Evolutionary conservation across 2,888 invertebrate genomes (phyloP).

Genomic region (Teinopalpus imperialis): DNA sequence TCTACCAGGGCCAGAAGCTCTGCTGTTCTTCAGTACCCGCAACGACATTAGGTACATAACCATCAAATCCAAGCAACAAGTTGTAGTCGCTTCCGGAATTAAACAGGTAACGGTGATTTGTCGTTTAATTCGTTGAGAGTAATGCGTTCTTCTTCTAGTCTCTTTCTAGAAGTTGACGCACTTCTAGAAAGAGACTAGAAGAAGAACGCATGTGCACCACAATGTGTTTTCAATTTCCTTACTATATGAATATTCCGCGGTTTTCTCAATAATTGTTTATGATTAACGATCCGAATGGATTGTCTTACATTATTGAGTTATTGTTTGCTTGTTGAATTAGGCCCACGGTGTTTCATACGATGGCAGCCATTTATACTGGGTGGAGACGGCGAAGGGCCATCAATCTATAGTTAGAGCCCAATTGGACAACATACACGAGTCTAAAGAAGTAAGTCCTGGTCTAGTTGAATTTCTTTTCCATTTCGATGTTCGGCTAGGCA

Average conservation of each 20-base stretch:
- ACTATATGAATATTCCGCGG: too few species aligned
- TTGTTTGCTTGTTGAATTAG: slow-evolving; percentile 36
- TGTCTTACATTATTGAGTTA: too few species aligned
- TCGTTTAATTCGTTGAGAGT: too few species aligned
- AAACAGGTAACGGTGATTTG: slow-evolving; percentile 46
- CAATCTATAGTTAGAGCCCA: slow-evolving; percentile 86
- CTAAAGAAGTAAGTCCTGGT: slow-evolving; percentile 78
- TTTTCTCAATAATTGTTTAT: too few species aligned
- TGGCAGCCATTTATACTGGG: slow-evolving; percentile 88
- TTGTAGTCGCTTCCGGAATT: slow-evolving; percentile 51
- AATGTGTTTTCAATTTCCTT: too few species aligned
- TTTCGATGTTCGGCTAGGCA: too few species aligned
- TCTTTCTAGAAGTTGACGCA: too few species aligned
- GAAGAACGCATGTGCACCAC: too few species aligned
- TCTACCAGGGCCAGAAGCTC: slow-evolving; percentile 82
- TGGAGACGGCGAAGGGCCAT: slow-evolving; percentile 85
- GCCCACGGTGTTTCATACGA: slow-evolving; percentile 87
- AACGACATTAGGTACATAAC: slow-evolving; percentile 84
- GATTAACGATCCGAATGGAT: too few species aligned
- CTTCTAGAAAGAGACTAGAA: too few species aligned
- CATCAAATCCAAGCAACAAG: slow-evolving; percentile 76
- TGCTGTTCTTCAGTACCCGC: slow-evolving; percentile 86
- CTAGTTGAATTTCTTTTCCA: too few species aligned
- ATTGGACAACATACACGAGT: slow-evolving; percentile 80
- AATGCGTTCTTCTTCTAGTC: too few species aligned